These are phyloP conservation scores for Zhuqinia jingwanae DNA, from an alignment of 2,888 invertebrate species.

Conservation along the genomic window DNA sequence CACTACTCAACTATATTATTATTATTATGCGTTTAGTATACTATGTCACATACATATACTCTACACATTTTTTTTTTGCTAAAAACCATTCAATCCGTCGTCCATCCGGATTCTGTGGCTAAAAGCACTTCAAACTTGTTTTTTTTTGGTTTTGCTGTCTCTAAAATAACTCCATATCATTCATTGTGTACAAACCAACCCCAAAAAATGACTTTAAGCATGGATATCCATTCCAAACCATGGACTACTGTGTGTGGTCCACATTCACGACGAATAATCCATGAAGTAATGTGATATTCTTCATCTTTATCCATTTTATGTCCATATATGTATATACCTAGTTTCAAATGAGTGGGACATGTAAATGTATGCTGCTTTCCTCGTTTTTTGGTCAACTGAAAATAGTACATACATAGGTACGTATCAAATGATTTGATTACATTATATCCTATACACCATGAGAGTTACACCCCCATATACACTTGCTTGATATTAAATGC, in stretches of 20 bases:
- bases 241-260: conserved; percentile 37
- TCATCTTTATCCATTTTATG: neutral
- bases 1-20: neutral
- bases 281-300: conserved; percentile 35
- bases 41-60: no score
- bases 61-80: no score
- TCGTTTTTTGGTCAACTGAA: neutral
- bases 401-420: neutral
- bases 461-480: neutral
- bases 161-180: conserved; percentile 9
- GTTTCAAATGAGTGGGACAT: no score
- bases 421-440: neutral
- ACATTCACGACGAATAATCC: conserved; percentile 12
- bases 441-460: neutral
- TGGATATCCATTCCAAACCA: conserved; percentile 45
- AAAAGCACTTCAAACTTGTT: conserved; percentile 33
- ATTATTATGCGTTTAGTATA: no score
- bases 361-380: neutral
- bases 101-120: conserved; percentile 34
- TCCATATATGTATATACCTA: neutral
- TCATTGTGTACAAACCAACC: conserved; percentile 32
- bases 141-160: neutral
- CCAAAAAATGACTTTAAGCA: conserved; percentile 52
- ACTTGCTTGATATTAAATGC: neutral
- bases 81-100: conserved; percentile 4